Evolutionary conservation across 2,888 invertebrate genomes (phyloP), one percentile per base, ranked within the genome.

Genomic region (Flabesymbios commensalis): DNA sequence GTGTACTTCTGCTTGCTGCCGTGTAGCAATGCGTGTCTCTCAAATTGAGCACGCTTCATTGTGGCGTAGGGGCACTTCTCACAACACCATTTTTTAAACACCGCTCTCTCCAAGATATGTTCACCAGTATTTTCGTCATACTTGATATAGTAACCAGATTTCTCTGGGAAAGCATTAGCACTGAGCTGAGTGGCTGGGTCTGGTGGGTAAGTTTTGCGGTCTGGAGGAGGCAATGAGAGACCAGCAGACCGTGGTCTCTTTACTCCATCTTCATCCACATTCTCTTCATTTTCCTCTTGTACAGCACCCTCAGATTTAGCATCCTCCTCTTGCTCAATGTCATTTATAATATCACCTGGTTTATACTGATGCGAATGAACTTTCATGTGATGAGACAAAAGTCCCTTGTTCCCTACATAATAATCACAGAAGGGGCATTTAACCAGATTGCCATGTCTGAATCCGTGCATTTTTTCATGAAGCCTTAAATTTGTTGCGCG

Each of bases 41-140:
- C 90, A 80, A 90, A 93, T 79, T 93, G 91, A 74, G 90, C 89
- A 41, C 90, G 14, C 82, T 93, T 92, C 74, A 92, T 91, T 81
- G 93, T 93, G 0, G 92, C 91, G 47, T 92, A 92, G 0, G 93
- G 93, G 78, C 93, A 93, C 82, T 91, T 75, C 61, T 80, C 80
- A 72, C 82, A 67, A 28, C 76, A 74, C 69, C 72, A 79, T 78
- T 88, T 88, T 64, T 92, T 87, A 83, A 89, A 94, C 77, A 93
- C 87, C 0, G 93, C 91, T 39, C 86, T 76, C 71, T 86, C 86
- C 33, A 81, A 78, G 43, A 89, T 86, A 76, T 89, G 90, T 73
- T 88, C 88, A 56, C 89, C 88, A 57, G 72, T 75, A 31, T 64
- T 72, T 54, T 74, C 73, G 29, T 65, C 42, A 41, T 68, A 63